phyloP scores from a whole-genome alignment of 2,888 invertebrate genomes.

The Pantelozetes paolii region DNA sequence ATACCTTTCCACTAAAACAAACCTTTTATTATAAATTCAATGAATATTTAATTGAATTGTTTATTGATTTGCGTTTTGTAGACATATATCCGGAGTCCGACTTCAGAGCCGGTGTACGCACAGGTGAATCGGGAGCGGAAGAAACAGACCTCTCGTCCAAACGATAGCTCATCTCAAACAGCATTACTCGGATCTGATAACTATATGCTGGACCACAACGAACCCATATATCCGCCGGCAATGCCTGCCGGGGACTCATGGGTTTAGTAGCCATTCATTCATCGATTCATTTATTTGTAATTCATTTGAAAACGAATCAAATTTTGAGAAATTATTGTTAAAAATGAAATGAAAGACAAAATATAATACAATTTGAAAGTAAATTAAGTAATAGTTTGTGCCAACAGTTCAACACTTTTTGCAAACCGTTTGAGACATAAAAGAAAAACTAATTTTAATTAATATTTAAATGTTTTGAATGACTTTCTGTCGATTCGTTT shows the following conservation, averaged over 20 bases:
- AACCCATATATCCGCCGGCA: constrained; percentile 43
- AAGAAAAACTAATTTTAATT: not conserved
- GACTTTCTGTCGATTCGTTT: not conserved
- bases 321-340: not conserved
- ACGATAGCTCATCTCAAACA: constrained; percentile 40
- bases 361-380: constrained; percentile 8
- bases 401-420: constrained; percentile 10
- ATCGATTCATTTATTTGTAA: not conserved
- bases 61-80: not conserved
- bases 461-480: not conserved
- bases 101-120: constrained; percentile 61
- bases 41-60: too few species aligned
- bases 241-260: constrained; percentile 49
- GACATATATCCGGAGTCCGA: constrained; percentile 6
- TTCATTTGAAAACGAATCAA: not conserved
- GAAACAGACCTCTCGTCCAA: constrained; percentile 50
- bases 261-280: constrained; percentile 44
- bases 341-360: not conserved
- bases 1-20: not conserved
- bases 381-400: constrained; percentile 34
- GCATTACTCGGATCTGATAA: constrained; percentile 40
- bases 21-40: too few species aligned
- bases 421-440: not conserved
- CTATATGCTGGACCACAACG: constrained; percentile 40
- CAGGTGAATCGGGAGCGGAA: constrained; percentile 65